A percentile compares a stretch with the other conserved stretches of the same genome.
Conservation (phyloP, 2,797 vertebrate species). For the Mormyrus proboscirostris region DNA sequence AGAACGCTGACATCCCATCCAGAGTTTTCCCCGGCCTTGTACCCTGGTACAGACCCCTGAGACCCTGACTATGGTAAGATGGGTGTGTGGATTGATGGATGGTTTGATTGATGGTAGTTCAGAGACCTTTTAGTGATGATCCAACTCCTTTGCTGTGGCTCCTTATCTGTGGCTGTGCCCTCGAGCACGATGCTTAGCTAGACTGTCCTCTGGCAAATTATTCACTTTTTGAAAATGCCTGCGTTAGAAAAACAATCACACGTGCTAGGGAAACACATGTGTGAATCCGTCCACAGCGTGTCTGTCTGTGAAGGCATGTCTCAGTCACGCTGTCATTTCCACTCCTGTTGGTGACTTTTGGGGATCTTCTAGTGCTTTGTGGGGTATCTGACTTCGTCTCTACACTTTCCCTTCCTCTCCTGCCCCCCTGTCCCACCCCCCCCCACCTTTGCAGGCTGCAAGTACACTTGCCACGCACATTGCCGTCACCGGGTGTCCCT, state of each 20-base stretch:
- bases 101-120: not conserved
- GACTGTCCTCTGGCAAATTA: not conserved
- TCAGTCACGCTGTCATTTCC: not conserved
- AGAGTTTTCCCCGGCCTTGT: not conserved
- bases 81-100: not conserved
- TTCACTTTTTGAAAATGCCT: not conserved
- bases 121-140: not conserved
- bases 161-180: not conserved
- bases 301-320: not conserved
- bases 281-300: not conserved
- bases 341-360: not conserved
- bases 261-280: not conserved
- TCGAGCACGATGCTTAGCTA: not conserved
- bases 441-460: slow-evolving; percentile 39
- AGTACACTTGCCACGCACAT: slow-evolving; percentile 46
- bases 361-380: not conserved
- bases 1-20: not conserved
- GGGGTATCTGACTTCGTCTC: not conserved
- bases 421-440: not conserved
- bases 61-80: not conserved
- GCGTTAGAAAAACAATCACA: not conserved
- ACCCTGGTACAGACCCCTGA: not conserved
- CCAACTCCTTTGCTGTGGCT: not conserved
- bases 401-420: not conserved
- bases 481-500: slow-evolving; percentile 41